Conservation (phyloP, 2,797 vertebrate genomes). For the Clarias pachynema region DNA sequence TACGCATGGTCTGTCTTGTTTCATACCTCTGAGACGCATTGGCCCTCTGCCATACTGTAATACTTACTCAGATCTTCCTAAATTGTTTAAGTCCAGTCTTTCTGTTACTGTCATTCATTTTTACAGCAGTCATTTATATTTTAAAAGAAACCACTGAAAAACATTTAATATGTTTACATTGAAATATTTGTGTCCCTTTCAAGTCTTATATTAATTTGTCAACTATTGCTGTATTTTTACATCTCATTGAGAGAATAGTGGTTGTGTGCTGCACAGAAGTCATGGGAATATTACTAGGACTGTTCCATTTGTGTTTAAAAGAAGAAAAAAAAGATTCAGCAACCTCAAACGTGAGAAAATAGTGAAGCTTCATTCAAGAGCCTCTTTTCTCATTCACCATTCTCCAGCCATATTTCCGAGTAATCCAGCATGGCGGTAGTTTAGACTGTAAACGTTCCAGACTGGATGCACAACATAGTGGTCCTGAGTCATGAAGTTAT, state of each 20-base stretch:
- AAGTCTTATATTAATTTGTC: not conserved
- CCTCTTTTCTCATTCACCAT: not conserved
- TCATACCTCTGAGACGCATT: conserved; percentile 8
- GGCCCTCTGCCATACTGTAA: conserved; percentile 22
- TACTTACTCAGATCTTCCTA: conserved; percentile 3
- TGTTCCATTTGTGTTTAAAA: not conserved
- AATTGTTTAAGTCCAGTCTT: conserved; percentile 32
- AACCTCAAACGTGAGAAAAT: not conserved
- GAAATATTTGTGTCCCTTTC: not conserved
- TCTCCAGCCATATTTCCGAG: not conserved
- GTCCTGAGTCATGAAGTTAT: not conserved
- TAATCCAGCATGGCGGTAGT: not conserved
- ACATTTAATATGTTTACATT: not conserved
- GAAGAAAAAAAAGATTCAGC: not conserved
- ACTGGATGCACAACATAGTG: no score
- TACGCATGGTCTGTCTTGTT: not conserved
- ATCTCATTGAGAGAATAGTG: not conserved
- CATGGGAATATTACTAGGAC: not conserved
- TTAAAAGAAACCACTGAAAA: conserved; percentile 33
- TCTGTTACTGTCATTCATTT: conserved; percentile 16
- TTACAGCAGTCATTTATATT: not conserved
- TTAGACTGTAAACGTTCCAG: not conserved
- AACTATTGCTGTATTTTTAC: not conserved
- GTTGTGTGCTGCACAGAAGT: not conserved
- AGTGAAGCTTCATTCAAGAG: not conserved